phyloP scores from a whole-genome alignment of 2,797 vertebrate species.

The Nyctalus aviator region DNA sequence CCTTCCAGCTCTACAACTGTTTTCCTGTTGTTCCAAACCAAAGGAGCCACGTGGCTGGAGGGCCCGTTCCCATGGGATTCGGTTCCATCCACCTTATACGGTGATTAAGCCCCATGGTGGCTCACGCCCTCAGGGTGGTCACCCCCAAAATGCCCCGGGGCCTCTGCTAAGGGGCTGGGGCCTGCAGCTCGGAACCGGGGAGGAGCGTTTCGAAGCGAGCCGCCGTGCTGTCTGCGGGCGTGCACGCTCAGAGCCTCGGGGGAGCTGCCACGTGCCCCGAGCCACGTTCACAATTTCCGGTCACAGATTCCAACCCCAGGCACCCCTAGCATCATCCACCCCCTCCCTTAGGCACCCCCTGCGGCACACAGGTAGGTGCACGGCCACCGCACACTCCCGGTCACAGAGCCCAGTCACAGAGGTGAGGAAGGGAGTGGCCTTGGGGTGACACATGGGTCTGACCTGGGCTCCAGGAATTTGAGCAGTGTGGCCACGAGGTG shows the following conservation, averaged over 20 bases:
- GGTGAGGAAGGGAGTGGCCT: background rate
- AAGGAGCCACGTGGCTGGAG: no score
- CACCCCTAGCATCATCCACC: rapidly evolving
- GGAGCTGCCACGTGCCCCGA: rapidly evolving
- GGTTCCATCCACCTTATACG: background rate
- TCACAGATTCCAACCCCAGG: background rate
- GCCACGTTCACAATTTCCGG: background rate
- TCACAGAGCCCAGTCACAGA: no score
- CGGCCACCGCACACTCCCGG: background rate
- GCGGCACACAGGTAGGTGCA: rapidly evolving
- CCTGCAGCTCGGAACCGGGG: no score
- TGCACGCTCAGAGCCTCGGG: rapidly evolving
- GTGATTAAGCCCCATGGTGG: rapidly evolving
- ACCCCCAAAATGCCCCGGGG: background rate
- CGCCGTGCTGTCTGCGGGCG: rapidly evolving
- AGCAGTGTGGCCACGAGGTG: background rate
- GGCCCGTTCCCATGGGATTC: background rate
- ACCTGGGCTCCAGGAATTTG: background rate
- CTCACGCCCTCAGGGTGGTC: rapidly evolving
- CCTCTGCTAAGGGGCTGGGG: background rate
- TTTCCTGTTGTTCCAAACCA: background rate
- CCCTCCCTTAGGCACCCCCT: background rate
- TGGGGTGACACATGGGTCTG: background rate
- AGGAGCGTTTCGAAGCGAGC: rapidly evolving
- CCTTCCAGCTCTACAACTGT: background rate